phyloP scores from a whole-genome alignment of 35 echinoderm and acorn worm genomes.

The Eucidaris tribuloides region DNA sequence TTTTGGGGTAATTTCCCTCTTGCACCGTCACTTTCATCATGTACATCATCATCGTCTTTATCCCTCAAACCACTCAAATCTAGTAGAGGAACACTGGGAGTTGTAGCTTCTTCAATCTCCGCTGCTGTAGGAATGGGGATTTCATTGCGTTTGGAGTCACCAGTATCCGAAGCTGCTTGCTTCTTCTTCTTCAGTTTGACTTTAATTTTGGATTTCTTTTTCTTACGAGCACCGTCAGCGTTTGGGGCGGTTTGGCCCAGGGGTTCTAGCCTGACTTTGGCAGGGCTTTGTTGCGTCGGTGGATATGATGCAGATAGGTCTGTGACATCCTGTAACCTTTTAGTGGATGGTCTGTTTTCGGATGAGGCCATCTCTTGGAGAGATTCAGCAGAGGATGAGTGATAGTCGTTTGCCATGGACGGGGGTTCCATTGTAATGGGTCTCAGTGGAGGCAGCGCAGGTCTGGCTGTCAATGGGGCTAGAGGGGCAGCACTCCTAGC shows the following conservation, averaged over 20 bases:
- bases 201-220: slow-evolving; percentile 7
- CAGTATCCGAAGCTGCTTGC: background rate
- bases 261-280: background rate
- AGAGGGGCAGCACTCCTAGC: background rate
- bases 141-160: background rate
- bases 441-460: background rate
- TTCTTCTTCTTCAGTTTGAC: slow-evolving; percentile 21
- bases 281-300: background rate
- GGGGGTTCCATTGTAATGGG: slow-evolving; percentile 28
- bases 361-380: slow-evolving; percentile 61
- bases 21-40: background rate
- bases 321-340: background rate
- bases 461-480: background rate
- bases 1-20: background rate
- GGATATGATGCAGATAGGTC: slow-evolving; percentile 13
- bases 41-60: background rate
- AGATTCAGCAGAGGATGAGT: slow-evolving; percentile 77
- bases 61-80: background rate
- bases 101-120: background rate
- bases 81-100: background rate
- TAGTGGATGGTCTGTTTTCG: background rate
- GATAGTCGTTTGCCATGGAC: slow-evolving; percentile 38
- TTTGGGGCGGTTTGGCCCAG: background rate
- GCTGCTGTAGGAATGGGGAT: background rate
- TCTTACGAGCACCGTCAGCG: background rate